These are phyloP conservation scores for Bombus confusus DNA, from an alignment of 1,140 invertebrate species.

Conservation along the genomic window DNA sequence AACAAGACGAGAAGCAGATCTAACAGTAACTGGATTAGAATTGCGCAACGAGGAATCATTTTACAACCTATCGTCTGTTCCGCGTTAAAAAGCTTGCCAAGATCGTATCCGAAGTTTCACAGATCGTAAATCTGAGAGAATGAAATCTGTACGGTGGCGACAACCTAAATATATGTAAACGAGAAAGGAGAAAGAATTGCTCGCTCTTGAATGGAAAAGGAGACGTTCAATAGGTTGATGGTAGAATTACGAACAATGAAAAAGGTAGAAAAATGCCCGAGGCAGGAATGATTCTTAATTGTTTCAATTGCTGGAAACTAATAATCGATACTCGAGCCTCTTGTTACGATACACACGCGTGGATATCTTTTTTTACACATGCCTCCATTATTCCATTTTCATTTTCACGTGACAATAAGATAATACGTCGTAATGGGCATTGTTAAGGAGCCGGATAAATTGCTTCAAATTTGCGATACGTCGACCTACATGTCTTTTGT, in stretches of 20 bases:
- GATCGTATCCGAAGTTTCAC: not conserved
- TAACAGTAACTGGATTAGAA: constrained; percentile 8
- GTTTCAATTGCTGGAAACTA: not conserved
- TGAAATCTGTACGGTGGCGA: no score
- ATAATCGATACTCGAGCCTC: not conserved
- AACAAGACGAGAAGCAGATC: not conserved
- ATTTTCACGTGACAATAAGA: constrained; percentile 24
- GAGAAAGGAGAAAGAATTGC: not conserved
- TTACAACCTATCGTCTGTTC: constrained; percentile 4
- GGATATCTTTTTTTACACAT: not conserved
- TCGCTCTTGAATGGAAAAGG: not conserved
- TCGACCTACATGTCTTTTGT: not conserved
- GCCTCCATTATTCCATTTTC: constrained; percentile 7
- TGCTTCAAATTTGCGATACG: constrained; percentile 19
- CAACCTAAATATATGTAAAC: not conserved
- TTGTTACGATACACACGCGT: not conserved
- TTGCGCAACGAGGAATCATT: constrained; percentile 29
- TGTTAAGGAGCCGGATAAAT: constrained; percentile 26
- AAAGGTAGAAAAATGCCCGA: not conserved
- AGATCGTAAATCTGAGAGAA: not conserved
- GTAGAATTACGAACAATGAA: not conserved
- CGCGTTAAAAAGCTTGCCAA: not conserved
- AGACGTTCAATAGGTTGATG: not conserved
- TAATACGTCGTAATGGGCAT: constrained; percentile 17
- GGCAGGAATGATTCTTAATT: not conserved